Evolutionary conservation across 2,113 vertebrate species (phyloP).

Genomic region (Tamias sibiricus): DNA sequence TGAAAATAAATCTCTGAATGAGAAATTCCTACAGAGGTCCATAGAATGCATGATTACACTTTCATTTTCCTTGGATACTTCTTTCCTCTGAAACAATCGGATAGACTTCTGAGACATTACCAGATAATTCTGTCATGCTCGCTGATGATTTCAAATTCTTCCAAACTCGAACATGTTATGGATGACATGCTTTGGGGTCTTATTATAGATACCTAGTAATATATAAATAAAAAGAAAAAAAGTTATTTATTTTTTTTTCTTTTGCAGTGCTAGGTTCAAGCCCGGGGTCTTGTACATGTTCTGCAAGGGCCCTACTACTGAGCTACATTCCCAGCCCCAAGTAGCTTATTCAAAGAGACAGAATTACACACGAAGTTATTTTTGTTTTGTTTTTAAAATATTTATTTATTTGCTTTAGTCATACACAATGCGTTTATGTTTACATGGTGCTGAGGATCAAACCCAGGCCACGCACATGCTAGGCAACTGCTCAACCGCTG

Average conservation of each 20-base stretch:
- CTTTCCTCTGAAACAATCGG: not conserved
- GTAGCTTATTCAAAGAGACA: conserved; percentile 12
- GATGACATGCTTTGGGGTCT: not conserved
- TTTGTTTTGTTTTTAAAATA: too few species aligned
- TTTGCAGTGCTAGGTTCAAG: not conserved
- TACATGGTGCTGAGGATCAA: too few species aligned
- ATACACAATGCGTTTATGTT: too few species aligned
- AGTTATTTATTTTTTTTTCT: not conserved
- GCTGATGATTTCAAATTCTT: conserved; percentile 27
- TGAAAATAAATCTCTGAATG: conserved; percentile 17
- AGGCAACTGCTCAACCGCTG: too few species aligned
- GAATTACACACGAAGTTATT: too few species aligned
- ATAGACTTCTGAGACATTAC: not conserved
- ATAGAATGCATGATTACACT: not conserved
- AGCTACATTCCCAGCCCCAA: not conserved
- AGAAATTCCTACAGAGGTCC: conserved; percentile 2
- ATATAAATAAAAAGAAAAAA: too few species aligned
- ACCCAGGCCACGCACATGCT: too few species aligned
- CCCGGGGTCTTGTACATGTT: not conserved
- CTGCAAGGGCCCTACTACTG: not conserved
- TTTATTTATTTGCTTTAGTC: too few species aligned
- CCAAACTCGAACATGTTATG: not conserved
- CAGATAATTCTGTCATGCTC: not conserved
- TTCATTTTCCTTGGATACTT: not conserved
- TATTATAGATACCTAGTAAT: too few species aligned